Evolutionary conservation across 2,113 vertebrate genomes (phyloP), one percentile per base, ranked within the genome.

Genomic region (Cebus imitator): DNA sequence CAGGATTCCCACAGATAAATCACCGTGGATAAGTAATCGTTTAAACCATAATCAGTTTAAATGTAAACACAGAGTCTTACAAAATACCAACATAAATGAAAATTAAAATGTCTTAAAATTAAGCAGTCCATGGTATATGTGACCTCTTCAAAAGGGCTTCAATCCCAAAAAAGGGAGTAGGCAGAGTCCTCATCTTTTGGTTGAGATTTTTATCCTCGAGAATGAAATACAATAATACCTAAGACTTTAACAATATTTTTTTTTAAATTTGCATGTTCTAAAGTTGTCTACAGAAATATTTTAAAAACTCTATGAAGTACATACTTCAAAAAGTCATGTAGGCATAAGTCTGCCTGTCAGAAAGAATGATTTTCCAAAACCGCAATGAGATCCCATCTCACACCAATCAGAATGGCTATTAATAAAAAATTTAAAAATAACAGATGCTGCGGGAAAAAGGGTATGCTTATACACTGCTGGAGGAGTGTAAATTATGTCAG

Each of bases 211-310:
- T 97, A 96, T 96, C 94, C 87, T 95, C 92, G 73, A 87, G 68
- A 86, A 98, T 96, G 94, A 98, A 93, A 96, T 97, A 91, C 91
- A 96, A 96, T 95, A 93, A 96, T 97, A 97, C 97, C 96, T 86
- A 75, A 96, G 83, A 76, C 23, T 79, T 95, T 97, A 97, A 95
- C 96, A 97, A 83, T 68, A 93, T 88, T 97, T 94, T 76, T 95
- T 95, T 95, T 21, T 2, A 40, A 40, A 70, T 70, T 4, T n/a
- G 35, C 68, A 70, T 95, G 94, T 75, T 96, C 90, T 95, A 96
- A 96, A 97, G 96, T 97, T 96, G 94, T 93, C 90, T 97, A 90
- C 75, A 94, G 83, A 98, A 96, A 96, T 97, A 97, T 97, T 48
- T 48, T 8, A 21, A 98, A 97, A 90, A 87, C 73, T 37, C 12